These are phyloP conservation scores for Anhinga rufa DNA, from an alignment of 2,113 vertebrate genomes.

Conservation along the genomic window DNA sequence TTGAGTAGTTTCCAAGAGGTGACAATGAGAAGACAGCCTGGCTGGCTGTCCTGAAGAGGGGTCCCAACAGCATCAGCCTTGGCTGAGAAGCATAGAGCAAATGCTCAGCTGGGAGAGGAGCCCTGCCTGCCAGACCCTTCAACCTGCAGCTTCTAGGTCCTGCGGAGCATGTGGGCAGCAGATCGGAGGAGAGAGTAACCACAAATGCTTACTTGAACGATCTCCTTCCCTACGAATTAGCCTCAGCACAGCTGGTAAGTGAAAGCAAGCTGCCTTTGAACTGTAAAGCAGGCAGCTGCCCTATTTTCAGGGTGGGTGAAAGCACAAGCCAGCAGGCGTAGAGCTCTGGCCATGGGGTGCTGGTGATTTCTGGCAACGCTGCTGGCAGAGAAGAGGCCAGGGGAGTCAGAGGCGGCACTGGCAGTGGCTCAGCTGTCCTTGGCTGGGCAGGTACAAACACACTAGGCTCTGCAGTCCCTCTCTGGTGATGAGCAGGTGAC, in stretches of 20 bases:
- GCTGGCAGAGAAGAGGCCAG: neutral
- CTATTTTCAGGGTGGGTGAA: neutral
- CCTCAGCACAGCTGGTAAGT: neutral
- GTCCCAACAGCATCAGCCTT: neutral
- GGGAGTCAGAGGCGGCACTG: neutral
- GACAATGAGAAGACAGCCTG: neutral
- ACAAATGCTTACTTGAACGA: neutral
- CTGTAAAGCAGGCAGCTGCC: neutral
- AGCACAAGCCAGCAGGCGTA: neutral
- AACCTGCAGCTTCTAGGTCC: neutral
- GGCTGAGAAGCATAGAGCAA: fast-evolving
- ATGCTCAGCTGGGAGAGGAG: neutral
- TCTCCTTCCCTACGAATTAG: neutral
- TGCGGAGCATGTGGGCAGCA: neutral
- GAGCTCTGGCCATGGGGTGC: neutral
- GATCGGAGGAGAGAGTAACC: neutral
- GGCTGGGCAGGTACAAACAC: neutral
- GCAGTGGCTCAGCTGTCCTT: neutral
- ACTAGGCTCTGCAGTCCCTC: neutral
- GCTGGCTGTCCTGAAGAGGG: neutral
- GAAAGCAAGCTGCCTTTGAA: neutral
- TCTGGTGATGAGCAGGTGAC: neutral
- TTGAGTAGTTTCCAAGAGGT: neutral
- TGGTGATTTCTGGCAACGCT: neutral
- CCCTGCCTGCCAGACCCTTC: neutral